These are phyloP conservation scores for Harmothoe impar DNA, from an alignment of 2,888 invertebrate species.

Conservation along the genomic window DNA sequence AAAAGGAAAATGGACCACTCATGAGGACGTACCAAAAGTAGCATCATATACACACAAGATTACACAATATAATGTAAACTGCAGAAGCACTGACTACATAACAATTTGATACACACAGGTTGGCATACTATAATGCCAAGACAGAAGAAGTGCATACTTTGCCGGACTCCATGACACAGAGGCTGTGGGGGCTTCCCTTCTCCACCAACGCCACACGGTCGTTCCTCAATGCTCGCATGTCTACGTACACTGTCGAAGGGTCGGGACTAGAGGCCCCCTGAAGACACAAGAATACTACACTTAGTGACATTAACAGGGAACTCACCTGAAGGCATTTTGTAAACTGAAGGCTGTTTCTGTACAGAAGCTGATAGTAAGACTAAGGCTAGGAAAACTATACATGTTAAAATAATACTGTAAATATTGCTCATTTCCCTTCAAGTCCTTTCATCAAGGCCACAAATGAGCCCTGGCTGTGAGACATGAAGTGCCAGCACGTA, in stretches of 20 bases:
- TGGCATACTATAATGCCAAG: too few species aligned
- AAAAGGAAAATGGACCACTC: neutral
- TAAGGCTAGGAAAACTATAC: too few species aligned
- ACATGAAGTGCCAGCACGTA: slow-evolving; percentile 75
- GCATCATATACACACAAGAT: too few species aligned
- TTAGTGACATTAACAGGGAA: neutral
- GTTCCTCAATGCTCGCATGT: slow-evolving; percentile 97
- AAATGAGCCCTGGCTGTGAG: neutral
- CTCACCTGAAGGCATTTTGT: too few species aligned
- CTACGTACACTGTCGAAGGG: slow-evolving; percentile 97
- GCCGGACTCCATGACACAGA: slow-evolving; percentile 98
- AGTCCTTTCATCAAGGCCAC: neutral
- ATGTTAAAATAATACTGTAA: too few species aligned
- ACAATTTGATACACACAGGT: too few species aligned
- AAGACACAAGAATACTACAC: neutral
- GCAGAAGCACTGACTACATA: too few species aligned
- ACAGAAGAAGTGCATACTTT: slow-evolving; percentile 86
- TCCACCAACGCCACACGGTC: slow-evolving; percentile 99
- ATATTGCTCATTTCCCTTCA: neutral
- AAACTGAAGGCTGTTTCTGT: too few species aligned
- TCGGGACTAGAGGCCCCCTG: slow-evolving; percentile 94
- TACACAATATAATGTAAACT: too few species aligned
- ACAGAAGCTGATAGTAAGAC: too few species aligned
- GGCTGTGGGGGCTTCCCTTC: slow-evolving; percentile 97
- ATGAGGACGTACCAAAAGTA: too few species aligned